phyloP scores from a whole-genome alignment of 2,888 invertebrate genomes.

The Ischnura elegans region DNA sequence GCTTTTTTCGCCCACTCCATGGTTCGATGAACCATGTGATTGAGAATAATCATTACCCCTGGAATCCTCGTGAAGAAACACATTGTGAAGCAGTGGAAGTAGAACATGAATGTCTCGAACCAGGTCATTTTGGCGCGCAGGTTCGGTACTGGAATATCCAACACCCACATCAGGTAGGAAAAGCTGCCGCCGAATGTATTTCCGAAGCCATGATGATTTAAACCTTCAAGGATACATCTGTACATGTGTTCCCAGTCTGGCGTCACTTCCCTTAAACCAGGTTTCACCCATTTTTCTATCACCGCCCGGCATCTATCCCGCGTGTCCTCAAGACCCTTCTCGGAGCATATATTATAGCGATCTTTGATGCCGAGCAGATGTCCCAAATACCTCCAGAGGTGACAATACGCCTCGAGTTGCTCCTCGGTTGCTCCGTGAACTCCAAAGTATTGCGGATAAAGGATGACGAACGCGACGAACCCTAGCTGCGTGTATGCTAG shows the following conservation, averaged over 20 bases:
- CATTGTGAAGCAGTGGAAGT: constrained; percentile 63
- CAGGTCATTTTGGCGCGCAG: constrained; percentile 40
- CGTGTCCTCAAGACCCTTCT: constrained; percentile 74
- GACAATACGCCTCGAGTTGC: constrained; percentile 79
- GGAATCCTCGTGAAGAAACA: constrained; percentile 69
- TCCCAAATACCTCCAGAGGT: constrained; percentile 80
- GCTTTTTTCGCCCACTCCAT: constrained; percentile 60
- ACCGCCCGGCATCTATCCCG: constrained; percentile 74
- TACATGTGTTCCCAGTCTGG: constrained; percentile 78
- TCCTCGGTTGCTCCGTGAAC: constrained; percentile 75
- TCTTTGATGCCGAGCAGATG: constrained; percentile 79
- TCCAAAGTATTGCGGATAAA: constrained; percentile 78
- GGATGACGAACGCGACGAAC: constrained; percentile 78
- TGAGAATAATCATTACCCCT: constrained; percentile 65
- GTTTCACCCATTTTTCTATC: constrained; percentile 75
- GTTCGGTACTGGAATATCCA: constrained; percentile 70
- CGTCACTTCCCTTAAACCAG: constrained; percentile 74
- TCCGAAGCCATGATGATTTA: constrained; percentile 74
- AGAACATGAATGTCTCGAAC: constrained; percentile 48
- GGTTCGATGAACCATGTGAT: constrained; percentile 69
- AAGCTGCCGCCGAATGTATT: constrained; percentile 74
- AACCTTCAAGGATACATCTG: constrained; percentile 76
- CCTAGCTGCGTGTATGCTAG: constrained; percentile 80
- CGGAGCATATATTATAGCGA: constrained; percentile 77
- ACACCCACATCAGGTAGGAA: constrained; percentile 74